Evolutionary conservation across 2,113 vertebrate genomes (phyloP).

Genomic region (Psettodes erumei): DNA sequence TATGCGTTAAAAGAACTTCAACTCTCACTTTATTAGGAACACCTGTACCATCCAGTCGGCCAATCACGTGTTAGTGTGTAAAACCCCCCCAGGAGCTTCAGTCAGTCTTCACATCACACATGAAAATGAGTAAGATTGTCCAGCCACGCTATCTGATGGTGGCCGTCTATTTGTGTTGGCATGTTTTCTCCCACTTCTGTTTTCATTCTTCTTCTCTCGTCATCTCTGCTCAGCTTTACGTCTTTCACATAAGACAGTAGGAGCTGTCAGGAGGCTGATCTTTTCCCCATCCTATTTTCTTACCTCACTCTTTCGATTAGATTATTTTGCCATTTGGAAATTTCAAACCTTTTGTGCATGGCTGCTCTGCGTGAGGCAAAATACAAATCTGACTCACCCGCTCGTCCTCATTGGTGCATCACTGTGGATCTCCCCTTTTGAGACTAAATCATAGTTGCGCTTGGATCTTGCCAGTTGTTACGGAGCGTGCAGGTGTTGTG

Average conservation of each 20-base stretch:
- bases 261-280: background rate
- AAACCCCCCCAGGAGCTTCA: too few species aligned
- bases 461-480: too few species aligned
- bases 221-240: slow-evolving; percentile 2
- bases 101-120: too few species aligned
- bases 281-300: too few species aligned
- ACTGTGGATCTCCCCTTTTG: background rate
- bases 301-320: background rate
- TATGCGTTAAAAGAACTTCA: too few species aligned
- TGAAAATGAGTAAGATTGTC: too few species aligned
- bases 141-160: slow-evolving; percentile 12
- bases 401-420: background rate
- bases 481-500: background rate
- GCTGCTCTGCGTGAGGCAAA: background rate
- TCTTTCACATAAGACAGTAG: background rate
- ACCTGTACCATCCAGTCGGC: too few species aligned
- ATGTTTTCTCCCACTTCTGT: background rate
- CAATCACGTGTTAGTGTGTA: too few species aligned
- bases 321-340: background rate
- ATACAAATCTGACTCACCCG: too few species aligned
- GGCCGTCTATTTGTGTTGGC: slow-evolving; percentile 3
- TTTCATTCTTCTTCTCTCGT: slow-evolving; percentile 9
- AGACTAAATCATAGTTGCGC: background rate
- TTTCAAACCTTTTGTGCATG: background rate
- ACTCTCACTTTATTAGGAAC: too few species aligned